These are phyloP conservation scores for Oceanodroma tethys DNA, from an alignment of 2,113 vertebrate genomes.

Conservation along the genomic window DNA sequence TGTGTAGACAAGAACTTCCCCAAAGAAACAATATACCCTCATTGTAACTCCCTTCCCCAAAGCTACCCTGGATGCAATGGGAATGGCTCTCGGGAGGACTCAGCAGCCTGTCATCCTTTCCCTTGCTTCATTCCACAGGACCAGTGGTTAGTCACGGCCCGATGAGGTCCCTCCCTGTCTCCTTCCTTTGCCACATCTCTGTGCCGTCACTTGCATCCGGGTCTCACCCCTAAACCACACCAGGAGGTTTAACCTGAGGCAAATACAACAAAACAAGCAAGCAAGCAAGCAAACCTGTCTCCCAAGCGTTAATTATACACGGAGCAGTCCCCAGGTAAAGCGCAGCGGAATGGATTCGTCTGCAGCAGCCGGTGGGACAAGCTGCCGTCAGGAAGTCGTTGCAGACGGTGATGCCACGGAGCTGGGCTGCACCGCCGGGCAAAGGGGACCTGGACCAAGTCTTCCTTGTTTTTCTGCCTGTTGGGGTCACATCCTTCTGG, in stretches of 20 bases:
- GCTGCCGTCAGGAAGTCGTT: background rate
- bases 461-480: background rate
- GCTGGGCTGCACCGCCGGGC: background rate
- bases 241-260: slow-evolving; percentile 42
- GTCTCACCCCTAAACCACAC: slow-evolving; percentile 32
- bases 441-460: background rate
- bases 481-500: background rate
- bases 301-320: background rate
- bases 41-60: background rate
- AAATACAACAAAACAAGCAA: slow-evolving; percentile 2
- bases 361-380: background rate
- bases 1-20: background rate
- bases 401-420: background rate
- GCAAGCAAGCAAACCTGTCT: slow-evolving; percentile 32
- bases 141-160: background rate
- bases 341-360: background rate
- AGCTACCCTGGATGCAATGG: background rate
- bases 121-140: background rate
- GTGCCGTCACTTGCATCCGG: background rate
- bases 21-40: background rate
- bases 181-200: slow-evolving; percentile 43
- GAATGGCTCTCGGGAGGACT: background rate
- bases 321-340: background rate
- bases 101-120: slow-evolving; percentile 42
- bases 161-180: background rate